Evolutionary conservation across 2,888 invertebrate species (phyloP), one percentile per base, ranked within the genome.

Genomic region (Drosophila mimica): DNA sequence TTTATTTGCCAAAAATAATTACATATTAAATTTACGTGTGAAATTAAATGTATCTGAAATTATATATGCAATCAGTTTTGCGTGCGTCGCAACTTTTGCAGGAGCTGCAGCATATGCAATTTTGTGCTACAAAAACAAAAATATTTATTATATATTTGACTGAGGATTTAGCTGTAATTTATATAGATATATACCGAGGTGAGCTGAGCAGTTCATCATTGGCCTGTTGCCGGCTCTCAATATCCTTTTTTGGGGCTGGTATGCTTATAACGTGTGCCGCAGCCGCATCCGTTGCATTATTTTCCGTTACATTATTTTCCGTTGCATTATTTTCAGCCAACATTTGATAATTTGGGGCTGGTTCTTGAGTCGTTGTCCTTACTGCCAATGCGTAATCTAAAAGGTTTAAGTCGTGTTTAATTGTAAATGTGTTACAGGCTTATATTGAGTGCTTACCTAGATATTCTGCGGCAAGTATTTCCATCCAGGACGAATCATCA

Each of bases 191-290:
- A 46, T 31, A 86, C 90, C 89, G 88, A 20, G 70, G 70, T 5
- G 72, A 54, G n/a, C 38, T 75, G 0, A 59, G 20, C 1, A 54
- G 7, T n/a, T 77, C 71, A 25, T 74, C 74, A 46, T 40, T 61
- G 4, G n/a, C 34, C 20, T 74, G 74, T 13, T 90, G 89, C 36
- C 88, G 70, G 46, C 89, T 82, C 56, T 90, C 86, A 0, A 88
- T 57, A 20, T 89, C 82, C 57, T 83, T 78, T 60, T 81, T 90
- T 4, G 58, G 66, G 0, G 74, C 84, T 51, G 84, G 70, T 36
- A 76, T 71, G 25, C 69, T 89, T 7, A 76, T 57, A 11, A 78
- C 28, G 9, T 56, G 66, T 3, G 67, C 53, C 33, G 59, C 40
- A 0, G 38, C 46, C 4, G 69, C 33, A 28, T 76, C 71, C n/a